Conservation (phyloP, 1,140 invertebrate species). For the Muscidifurax raptorellus region DNA sequence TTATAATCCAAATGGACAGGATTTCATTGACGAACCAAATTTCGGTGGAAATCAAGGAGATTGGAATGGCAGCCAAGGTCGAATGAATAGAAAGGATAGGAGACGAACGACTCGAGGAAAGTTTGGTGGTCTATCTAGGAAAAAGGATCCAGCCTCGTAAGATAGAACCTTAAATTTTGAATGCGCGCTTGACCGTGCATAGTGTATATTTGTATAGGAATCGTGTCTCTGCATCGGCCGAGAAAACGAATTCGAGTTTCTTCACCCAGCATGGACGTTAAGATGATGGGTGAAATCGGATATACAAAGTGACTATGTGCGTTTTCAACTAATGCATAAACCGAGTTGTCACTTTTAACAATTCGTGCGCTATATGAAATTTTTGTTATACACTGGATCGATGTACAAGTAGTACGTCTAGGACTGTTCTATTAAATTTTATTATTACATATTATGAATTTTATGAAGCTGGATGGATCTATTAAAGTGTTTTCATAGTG, state of each 20-base stretch:
- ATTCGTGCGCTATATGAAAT: constrained; percentile 23
- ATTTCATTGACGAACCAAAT: constrained; percentile 15
- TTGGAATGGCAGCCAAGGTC: constrained; percentile 36
- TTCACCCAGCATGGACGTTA: not conserved
- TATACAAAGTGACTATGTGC: constrained; percentile 18
- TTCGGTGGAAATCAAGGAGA: constrained; percentile 17
- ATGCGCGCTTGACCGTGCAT: constrained; percentile 5
- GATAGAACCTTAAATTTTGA: not conserved
- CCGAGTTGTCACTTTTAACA: constrained; percentile 9
- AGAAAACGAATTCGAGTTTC: not conserved
- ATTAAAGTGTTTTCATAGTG: constrained; percentile 34
- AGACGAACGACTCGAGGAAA: constrained; percentile 42
- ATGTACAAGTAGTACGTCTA: constrained; percentile 9
- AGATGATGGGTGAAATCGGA: not conserved
- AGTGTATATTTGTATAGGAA: constrained; percentile 45
- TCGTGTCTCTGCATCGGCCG: not conserved
- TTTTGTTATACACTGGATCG: constrained; percentile 38
- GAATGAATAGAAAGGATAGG: constrained; percentile 43
- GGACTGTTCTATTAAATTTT: constrained; percentile 35
- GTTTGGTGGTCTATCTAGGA: constrained; percentile 39
- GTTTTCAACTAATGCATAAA: constrained; percentile 31
- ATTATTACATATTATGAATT: constrained; percentile 29
- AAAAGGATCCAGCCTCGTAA: constrained; percentile 45
- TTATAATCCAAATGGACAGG: constrained; percentile 33
- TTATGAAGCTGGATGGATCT: constrained; percentile 13